Conservation (phyloP, 2,113 vertebrate species). For the Stictonetta naevosa region DNA sequence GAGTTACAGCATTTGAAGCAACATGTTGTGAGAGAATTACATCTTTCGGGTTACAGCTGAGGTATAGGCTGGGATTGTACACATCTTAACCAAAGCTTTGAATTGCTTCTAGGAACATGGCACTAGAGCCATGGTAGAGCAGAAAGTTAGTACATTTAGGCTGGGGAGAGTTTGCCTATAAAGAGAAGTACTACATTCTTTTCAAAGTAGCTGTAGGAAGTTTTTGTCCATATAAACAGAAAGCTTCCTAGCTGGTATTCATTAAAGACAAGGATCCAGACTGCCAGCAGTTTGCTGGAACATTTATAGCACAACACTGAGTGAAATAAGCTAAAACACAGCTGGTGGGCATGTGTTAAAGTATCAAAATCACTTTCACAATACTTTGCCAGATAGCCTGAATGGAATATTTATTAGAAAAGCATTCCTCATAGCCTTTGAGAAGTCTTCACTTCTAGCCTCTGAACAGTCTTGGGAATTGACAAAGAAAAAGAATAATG, state of each 20-base stretch:
- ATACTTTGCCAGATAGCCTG: neutral
- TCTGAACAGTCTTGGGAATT: neutral
- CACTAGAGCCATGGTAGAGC: neutral
- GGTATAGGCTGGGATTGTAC: neutral
- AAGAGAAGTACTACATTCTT: neutral
- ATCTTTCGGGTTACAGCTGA: neutral
- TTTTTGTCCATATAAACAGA: neutral
- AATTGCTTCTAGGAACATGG: neutral
- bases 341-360: accelerated
- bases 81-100: neutral
- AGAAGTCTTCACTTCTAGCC: neutral
- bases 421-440: neutral
- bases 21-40: neutral
- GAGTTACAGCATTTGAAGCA: neutral
- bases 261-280: neutral
- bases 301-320: neutral
- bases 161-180: neutral
- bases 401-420: neutral
- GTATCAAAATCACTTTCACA: neutral
- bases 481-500: neutral
- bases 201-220: neutral
- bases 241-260: neutral
- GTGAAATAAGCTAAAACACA: neutral
- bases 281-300: neutral
- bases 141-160: neutral